Percentiles rank a stretch among this genome's conserved stretches.
Conservation (phyloP, 2,113 vertebrate species). For the Xiphias gladius region DNA sequence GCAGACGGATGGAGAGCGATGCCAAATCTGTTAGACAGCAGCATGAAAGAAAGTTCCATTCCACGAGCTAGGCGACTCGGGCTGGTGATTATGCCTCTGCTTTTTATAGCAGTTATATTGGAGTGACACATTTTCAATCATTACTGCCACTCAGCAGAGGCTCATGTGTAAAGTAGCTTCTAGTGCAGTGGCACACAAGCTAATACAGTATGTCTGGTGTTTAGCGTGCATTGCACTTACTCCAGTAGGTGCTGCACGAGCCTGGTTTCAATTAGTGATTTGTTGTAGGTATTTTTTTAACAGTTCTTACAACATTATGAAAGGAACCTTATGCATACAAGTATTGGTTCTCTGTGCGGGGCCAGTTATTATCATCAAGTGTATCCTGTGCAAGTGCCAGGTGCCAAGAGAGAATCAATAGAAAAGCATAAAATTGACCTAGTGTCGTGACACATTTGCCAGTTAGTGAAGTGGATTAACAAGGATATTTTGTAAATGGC, state of each 20-base stretch:
- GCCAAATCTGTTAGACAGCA: constrained; percentile 62
- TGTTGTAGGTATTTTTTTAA: constrained; percentile 7
- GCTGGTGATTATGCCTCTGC: constrained; percentile 16
- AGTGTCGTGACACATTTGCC: no score
- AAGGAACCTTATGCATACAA: not conserved
- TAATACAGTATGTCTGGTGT: not conserved
- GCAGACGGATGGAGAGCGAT: constrained; percentile 31
- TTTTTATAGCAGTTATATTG: constrained; percentile 65
- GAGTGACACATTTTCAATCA: constrained; percentile 62
- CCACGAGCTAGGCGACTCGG: constrained; percentile 33
- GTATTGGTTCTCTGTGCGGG: no score
- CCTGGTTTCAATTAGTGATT: constrained; percentile 19
- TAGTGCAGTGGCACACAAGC: constrained; percentile 29
- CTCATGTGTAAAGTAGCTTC: constrained; percentile 54
- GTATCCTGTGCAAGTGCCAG: no score
- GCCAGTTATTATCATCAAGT: no score
- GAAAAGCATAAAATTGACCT: no score
- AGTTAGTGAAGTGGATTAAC: no score
- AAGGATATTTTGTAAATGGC: no score
- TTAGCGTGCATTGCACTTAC: constrained; percentile 11
- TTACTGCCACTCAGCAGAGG: constrained; percentile 50
- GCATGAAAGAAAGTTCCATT: constrained; percentile 54
- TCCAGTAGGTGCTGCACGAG: not conserved
- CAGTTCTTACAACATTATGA: not conserved
- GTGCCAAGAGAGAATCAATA: no score